Evolutionary conservation across 2,797 vertebrate species (phyloP), one percentile per base, ranked within the genome.

Genomic region (Syndactyla subalaris): DNA sequence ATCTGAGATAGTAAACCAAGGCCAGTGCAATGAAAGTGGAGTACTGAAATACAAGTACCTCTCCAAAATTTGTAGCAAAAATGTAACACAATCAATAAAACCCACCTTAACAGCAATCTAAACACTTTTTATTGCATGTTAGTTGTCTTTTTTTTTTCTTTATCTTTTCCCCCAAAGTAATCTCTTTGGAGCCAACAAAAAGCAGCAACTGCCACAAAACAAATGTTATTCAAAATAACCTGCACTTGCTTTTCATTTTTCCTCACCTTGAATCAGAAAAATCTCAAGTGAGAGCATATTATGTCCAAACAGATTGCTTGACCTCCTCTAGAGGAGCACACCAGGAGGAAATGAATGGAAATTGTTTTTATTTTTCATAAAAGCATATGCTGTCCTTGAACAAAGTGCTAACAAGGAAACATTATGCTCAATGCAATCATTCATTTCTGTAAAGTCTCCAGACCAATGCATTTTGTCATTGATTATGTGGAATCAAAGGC

Each of bases 201-300:
- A 36, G 48, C 48, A 92, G 75, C 61, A 91, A 93, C 29, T 63
- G 41, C 90, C 88, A 85, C 59, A 73, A 89, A 91, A 92, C 32
- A 81, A 77, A 32, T 14, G 7, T 46, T 72, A 86, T 86, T 83
- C 72, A 83, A 92, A 92, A 91, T 84, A 96, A 80, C 51, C 45
- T 75, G 66, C 46, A 62, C 54, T 94, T 49, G 46, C 51, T 89
- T 87, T 75, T 78, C 61, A 85, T 92, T 75, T 80, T 87, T 88
- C 49, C 27, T 87, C 81, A 92, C 80, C 89, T 79, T 90, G 85
- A 93, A 91, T 67, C n/a, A 79, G 68, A 95, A 91, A 92, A 91
- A 92, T 83, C 62, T 90, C 46, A 92, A 85, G 57, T 86, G 79
- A 84, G 63, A 85, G 48, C 29, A 22, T 71, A 65, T 49, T 67